Evolutionary conservation across 2,797 vertebrate genomes (phyloP).

Genomic region (Diceros bicornis): DNA sequence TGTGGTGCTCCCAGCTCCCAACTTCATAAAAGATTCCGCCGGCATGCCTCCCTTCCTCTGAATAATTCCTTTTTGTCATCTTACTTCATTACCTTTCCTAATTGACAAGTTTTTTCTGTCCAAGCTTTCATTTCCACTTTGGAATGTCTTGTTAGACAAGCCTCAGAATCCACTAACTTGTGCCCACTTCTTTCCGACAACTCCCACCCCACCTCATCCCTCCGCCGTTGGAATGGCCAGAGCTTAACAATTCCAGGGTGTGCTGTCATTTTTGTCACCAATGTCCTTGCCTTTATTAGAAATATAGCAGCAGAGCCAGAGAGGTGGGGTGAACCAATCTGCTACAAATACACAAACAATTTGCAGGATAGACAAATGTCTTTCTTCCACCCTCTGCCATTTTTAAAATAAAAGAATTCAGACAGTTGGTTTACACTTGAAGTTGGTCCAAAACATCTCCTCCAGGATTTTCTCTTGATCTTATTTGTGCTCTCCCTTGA

Average conservation of each 20-base stretch:
- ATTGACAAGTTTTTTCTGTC: constrained; percentile 85
- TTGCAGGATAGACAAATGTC: constrained; percentile 69
- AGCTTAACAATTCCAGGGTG: constrained; percentile 80
- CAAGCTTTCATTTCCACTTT: constrained; percentile 86
- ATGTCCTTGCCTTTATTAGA: constrained; percentile 51
- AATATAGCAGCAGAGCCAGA: constrained; percentile 69
- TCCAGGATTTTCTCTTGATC: background rate
- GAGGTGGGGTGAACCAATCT: constrained; percentile 70
- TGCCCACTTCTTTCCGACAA: constrained; percentile 13
- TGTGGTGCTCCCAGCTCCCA: background rate
- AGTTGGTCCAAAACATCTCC: constrained; percentile 36
- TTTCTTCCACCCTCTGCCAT: constrained; percentile 17
- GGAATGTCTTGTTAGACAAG: constrained; percentile 88
- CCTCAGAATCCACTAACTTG: constrained; percentile 80
- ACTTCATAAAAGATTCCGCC: constrained; percentile 81
- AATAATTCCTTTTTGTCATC: constrained; percentile 83
- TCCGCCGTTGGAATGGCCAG: constrained; percentile 81
- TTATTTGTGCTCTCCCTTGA: constrained; percentile 64
- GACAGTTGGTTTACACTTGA: constrained; percentile 69
- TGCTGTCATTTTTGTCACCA: constrained; percentile 67
- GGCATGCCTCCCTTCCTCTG: constrained; percentile 83
- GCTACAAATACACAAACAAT: constrained; percentile 68
- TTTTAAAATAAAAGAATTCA: constrained; percentile 75
- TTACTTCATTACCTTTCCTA: constrained; percentile 86
- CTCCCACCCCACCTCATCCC: background rate